phyloP scores from a whole-genome alignment of 2,797 vertebrate species.

The Sebastes kiyomatsui region DNA sequence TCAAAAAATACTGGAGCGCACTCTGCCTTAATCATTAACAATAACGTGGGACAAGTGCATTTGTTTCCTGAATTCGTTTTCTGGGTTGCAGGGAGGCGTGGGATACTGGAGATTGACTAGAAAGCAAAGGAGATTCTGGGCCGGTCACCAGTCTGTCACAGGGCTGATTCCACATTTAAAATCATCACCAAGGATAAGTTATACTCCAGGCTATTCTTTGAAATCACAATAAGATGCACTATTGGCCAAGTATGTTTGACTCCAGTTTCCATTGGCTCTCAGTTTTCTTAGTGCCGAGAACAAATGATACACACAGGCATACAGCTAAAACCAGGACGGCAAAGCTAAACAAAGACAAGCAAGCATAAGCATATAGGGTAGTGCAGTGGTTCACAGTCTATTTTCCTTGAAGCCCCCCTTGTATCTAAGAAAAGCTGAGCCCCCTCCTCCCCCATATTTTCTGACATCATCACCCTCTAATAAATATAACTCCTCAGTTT shows the following conservation, averaged over 20 bases:
- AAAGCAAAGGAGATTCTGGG: not conserved
- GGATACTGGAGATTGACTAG: not conserved
- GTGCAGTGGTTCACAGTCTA: too few relatives aligned
- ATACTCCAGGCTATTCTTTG: not conserved
- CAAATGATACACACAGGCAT: not conserved
- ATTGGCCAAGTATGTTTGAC: not conserved
- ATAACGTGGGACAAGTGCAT: not conserved
- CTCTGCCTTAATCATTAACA: not conserved
- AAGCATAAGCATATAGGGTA: too few relatives aligned
- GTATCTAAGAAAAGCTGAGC: too few relatives aligned
- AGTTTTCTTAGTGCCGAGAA: not conserved
- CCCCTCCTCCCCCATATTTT: too few relatives aligned
- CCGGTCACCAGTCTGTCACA: not conserved
- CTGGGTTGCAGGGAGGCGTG: not conserved
- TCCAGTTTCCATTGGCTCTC: not conserved
- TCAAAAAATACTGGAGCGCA: conserved; percentile 5
- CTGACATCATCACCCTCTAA: too few relatives aligned
- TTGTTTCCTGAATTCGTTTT: not conserved
- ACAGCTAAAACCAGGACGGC: not conserved
- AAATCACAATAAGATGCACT: not conserved
- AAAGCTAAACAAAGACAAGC: not conserved
- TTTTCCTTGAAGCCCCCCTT: too few relatives aligned
- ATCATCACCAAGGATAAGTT: not conserved
- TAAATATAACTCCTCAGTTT: too few relatives aligned
- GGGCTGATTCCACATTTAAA: not conserved